Base-by-base conservation (phyloP, 2,113 vertebrate species). In the Heterotis niloticus region DNA sequence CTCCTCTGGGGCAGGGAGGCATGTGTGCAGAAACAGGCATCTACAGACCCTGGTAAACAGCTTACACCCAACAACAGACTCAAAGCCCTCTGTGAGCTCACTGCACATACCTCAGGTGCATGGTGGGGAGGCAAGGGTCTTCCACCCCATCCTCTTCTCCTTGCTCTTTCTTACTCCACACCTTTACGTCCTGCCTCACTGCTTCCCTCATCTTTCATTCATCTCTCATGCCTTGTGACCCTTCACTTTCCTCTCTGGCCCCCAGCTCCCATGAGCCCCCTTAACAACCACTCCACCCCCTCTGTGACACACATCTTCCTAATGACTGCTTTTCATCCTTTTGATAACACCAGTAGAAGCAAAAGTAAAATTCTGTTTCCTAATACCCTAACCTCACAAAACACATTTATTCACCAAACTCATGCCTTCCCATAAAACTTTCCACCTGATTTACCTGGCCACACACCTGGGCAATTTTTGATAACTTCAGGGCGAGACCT, bases 111-210 rank as follows among this genome's bases (percentile, higher is more conserved):
- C 34, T 2, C 34, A 44, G 34, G 7, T 44, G 34, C 91, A 44
- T 44, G 34, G 34, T 7, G 34, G 34, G 34, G 34, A 44, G 34
- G 34, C n/a, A n/a, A 7, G 34, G 34, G 7, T 44, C 34, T 44
- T 44, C 34, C 82, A 82, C 80, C 75, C 81, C 86, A 18, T 70
- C 88, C 84, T 74, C 78, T 73, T 83, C 86, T 82, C 59, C 79
- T 83, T 83, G 34, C 80, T 82, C 87, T 87, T 85, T 89, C 88
- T 90, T 17, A 17, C 57, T 20, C 1, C 59, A 20, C 14, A 17
- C 89, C 70, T 57, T 69, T 59, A 82, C 86, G 89, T 90, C 88
- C 84, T 88, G 90, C 90, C 88, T 87, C 82, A 77, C 82, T 90
- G 89, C 84, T 83, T 88, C 54, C 74, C 87, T 62, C 52, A 75